Percentiles rank a stretch among this genome's conserved stretches.
Conservation (phyloP, 2,797 vertebrate genomes). For the Pangasius krempfi region DNA sequence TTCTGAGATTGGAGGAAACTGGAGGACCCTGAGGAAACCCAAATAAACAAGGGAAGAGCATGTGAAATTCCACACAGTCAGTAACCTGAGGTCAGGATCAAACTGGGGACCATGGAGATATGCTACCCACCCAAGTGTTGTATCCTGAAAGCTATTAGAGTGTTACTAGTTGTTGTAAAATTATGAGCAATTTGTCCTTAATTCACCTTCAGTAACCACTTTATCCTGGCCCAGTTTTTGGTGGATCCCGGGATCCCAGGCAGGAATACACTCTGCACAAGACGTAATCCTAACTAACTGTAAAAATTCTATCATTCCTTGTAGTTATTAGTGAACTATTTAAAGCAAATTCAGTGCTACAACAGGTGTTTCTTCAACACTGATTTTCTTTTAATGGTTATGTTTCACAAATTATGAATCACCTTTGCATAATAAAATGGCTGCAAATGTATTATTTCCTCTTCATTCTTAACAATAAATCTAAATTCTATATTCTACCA, state of each 20-base stretch:
- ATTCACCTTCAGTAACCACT: background rate
- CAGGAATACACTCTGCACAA: background rate
- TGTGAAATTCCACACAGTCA: background rate
- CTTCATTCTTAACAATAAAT: background rate
- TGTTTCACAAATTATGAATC: background rate
- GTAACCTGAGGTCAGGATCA: background rate
- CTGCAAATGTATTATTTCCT: background rate
- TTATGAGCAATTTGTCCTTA: background rate
- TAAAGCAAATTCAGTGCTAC: background rate
- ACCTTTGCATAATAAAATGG: background rate
- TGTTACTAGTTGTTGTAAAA: background rate
- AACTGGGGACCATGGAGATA: background rate
- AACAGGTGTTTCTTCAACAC: background rate
- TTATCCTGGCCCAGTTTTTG: background rate
- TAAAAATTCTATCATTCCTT: background rate
- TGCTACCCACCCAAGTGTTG: background rate
- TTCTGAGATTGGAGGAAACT: background rate
- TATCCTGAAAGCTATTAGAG: background rate
- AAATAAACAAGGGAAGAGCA: background rate
- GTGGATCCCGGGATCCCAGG: background rate
- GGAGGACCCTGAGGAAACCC: background rate
- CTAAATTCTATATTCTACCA: background rate
- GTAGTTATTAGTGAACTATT: background rate
- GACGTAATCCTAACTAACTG: background rate
- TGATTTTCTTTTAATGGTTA: background rate